Evolutionary conservation across 2,113 vertebrate species (phyloP).

Genomic region (Aspiorhynchus laticeps): DNA sequence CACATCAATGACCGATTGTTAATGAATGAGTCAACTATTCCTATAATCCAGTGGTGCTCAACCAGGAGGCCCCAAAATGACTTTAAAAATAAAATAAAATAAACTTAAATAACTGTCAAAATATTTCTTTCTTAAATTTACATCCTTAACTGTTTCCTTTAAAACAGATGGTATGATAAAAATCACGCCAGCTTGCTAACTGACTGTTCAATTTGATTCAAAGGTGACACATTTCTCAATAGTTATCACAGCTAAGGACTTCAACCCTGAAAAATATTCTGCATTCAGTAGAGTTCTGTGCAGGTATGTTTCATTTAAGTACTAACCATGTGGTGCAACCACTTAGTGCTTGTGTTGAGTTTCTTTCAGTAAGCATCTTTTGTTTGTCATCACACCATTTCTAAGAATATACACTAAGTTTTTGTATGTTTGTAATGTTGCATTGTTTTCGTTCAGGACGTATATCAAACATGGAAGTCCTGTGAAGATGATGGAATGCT

Average conservation of each 20-base stretch:
- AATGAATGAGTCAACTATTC: too few relatives aligned
- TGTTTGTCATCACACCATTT: not conserved
- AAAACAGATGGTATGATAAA: not conserved
- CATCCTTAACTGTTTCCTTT: not conserved
- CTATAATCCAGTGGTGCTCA: too few relatives aligned
- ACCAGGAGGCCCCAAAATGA: too few relatives aligned
- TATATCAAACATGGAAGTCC: slow-evolving; percentile 91
- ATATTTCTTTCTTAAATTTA: not conserved
- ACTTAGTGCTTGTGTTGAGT: not conserved
- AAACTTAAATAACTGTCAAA: not conserved
- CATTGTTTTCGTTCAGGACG: slow-evolving; percentile 72
- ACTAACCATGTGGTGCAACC: not conserved
- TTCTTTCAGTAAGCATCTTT: not conserved
- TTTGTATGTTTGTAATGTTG: not conserved
- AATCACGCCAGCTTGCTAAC: not conserved
- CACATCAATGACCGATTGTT: too few relatives aligned
- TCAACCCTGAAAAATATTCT: slow-evolving; percentile 96
- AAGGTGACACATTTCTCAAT: slow-evolving; percentile 95
- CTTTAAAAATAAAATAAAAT: not conserved
- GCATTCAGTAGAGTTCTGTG: slow-evolving; percentile 90
- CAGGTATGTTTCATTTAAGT: slow-evolving; percentile 74
- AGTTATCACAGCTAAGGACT: slow-evolving; percentile 91
- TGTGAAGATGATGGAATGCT: slow-evolving; percentile 95
- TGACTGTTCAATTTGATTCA: not conserved
- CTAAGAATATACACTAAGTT: not conserved